phyloP scores from a whole-genome alignment of 1,140 invertebrate species.

The Drosophila azteca region DNA sequence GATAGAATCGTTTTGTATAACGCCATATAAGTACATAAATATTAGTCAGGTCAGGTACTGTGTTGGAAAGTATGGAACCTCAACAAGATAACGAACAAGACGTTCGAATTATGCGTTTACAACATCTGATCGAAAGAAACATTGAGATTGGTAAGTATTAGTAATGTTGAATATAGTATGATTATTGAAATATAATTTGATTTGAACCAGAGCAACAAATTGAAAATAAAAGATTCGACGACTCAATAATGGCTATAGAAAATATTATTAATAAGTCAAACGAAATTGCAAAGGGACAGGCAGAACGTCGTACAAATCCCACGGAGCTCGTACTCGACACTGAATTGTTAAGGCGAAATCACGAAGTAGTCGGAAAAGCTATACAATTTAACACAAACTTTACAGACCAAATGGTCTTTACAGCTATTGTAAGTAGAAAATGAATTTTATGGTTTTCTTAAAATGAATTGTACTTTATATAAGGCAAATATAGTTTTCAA shows the following conservation, averaged over 20 bases:
- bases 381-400: constrained; percentile 56
- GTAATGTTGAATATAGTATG: too few relatives aligned
- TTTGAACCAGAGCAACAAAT: constrained; percentile 48
- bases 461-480: background rate
- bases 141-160: constrained; percentile 57
- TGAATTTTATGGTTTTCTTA: too few relatives aligned
- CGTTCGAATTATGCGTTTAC: constrained; percentile 45
- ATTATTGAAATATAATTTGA: too few relatives aligned
- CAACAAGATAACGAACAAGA: constrained; percentile 1
- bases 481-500: constrained; percentile 54
- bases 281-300: constrained; percentile 43
- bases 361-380: constrained; percentile 58
- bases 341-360: constrained; percentile 58
- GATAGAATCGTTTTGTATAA: too few relatives aligned
- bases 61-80: constrained; percentile 8
- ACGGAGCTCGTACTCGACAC: constrained; percentile 65
- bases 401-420: constrained; percentile 51
- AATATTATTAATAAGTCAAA: constrained; percentile 48
- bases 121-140: constrained; percentile 61
- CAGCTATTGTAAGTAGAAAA: constrained; percentile 51
- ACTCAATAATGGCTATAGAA: constrained; percentile 55
- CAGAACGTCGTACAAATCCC: constrained; percentile 46
- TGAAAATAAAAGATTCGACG: constrained; percentile 39
- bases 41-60: background rate
- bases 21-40: background rate